Evolutionary conservation across 2,888 invertebrate genomes (phyloP), one percentile per base, ranked within the genome.

Genomic region (Hirtodrosophila cameraria): DNA sequence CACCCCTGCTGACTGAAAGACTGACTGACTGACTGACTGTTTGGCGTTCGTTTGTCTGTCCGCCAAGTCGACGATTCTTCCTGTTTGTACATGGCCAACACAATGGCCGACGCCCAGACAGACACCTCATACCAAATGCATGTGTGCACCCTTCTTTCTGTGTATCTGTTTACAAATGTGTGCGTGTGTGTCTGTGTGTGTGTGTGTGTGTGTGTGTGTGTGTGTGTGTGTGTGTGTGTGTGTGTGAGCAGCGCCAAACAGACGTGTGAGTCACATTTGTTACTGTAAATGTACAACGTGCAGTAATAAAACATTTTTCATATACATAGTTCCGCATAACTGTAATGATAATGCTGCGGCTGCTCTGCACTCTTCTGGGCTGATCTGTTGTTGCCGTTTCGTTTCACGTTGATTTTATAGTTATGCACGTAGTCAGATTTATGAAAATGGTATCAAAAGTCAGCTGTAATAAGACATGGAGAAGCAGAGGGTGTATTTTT

Each of bases 271-370:
- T 58, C 73, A 68, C 80, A 80, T 82, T 82, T 81, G 77, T 75
- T 68, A 61, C 64, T 62, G 65, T 39, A 73, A 82, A 70, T 68
- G 79, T 68, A 75, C 82, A 68, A 57, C 77, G 64, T 68, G 66
- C 55, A 57, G 80, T 68, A 80, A 75, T 80, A 81, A 78, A 80
- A 58, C 66, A 77, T 80, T 78, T 78, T 71, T 75, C 75, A 68
- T 71, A 77, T n/a, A n/a, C n/a, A n/a, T 67, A 80, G 80, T 72
- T 74, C 35, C 48, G 30, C 54, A 50, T 58, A 36, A 46, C 30
- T 38, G 52, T 55, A 50, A 49, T 48, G 45, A 73, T 60, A 65
- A 60, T 60, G 53, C 39, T 50, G 46, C 25, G 1, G 9, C 30
- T 31, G 38, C 30, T 48, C n/a, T n/a, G n/a, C n/a, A n/a, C n/a